Evolutionary conservation across 2,888 invertebrate species (phyloP).

Genomic region (Iselma pallidipennis): DNA sequence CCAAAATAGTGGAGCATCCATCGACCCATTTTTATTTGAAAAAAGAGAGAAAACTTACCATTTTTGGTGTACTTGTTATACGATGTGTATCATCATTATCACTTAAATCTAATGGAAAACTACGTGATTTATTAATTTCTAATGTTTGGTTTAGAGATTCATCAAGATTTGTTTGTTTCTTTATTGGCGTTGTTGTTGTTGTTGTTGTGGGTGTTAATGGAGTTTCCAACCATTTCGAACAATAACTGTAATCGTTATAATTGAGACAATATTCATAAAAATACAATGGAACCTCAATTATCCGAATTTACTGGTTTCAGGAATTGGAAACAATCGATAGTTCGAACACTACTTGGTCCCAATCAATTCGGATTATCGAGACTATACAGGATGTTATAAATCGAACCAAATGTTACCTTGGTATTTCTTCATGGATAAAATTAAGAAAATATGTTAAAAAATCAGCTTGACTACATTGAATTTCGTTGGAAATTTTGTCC

Average conservation of each 20-base stretch:
- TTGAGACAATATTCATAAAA: background rate
- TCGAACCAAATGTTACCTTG: no score
- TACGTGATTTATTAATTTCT: slow-evolving; percentile 9
- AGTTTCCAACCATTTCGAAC: background rate
- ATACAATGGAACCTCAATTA: background rate
- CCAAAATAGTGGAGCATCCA: no score
- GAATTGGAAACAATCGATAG: slow-evolving; percentile 8
- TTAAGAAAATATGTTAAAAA: slow-evolving; percentile 52
- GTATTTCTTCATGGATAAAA: slow-evolving; percentile 48
- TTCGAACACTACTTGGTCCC: no score
- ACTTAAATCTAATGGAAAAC: slow-evolving; percentile 12
- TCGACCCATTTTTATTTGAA: background rate
- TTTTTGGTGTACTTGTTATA: slow-evolving; percentile 35
- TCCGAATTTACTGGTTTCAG: background rate
- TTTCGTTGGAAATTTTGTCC: slow-evolving; percentile 17
- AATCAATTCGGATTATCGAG: no score
- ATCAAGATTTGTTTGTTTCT: background rate
- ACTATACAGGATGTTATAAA: no score
- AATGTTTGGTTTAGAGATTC: background rate
- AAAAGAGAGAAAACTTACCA: slow-evolving; percentile 1
- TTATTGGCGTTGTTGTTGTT: no score
- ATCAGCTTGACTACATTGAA: slow-evolving; percentile 41
- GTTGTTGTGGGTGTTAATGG: background rate
- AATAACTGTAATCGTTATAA: background rate
- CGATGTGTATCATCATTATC: background rate